These are phyloP conservation scores for Ericerus pela DNA, from an alignment of 1,140 invertebrate species.

Conservation along the genomic window DNA sequence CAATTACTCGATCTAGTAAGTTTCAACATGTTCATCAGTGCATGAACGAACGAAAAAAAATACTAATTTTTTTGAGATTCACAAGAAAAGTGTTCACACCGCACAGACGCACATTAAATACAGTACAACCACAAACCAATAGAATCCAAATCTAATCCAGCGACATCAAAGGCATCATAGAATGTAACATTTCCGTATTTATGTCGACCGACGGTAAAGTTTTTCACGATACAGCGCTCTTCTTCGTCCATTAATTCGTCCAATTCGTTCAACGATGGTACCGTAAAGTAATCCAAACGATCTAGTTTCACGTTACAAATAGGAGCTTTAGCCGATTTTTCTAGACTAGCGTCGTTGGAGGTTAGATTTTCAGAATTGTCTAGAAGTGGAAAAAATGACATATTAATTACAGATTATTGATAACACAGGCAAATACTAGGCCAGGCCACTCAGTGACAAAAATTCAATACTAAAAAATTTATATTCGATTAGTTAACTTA, in stretches of 20 bases:
- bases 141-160: slow-evolving; percentile 39
- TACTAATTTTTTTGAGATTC: not conserved
- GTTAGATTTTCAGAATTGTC: too few species aligned
- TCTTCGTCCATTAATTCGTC: slow-evolving; percentile 44
- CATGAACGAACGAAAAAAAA: not conserved
- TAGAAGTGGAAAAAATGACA: too few species aligned
- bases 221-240: slow-evolving; percentile 69
- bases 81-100: too few species aligned
- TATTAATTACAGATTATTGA: too few species aligned
- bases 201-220: slow-evolving; percentile 75
- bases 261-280: slow-evolving; percentile 64
- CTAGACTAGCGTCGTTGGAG: too few species aligned
- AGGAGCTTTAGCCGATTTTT: not conserved
- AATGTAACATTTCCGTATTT: slow-evolving; percentile 90
- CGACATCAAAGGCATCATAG: slow-evolving; percentile 71
- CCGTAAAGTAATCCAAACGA: slow-evolving; percentile 73
- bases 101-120: too few species aligned
- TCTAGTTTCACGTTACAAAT: slow-evolving; percentile 39
- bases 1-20: too few species aligned
- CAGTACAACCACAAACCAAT: slow-evolving; percentile 10
- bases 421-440: too few species aligned
- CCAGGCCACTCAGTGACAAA: too few species aligned
- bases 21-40: too few species aligned
- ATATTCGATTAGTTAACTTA: too few species aligned
- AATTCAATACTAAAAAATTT: too few species aligned